Evolutionary conservation across 2,113 vertebrate genomes (phyloP).

Genomic region (Pagrus major): DNA sequence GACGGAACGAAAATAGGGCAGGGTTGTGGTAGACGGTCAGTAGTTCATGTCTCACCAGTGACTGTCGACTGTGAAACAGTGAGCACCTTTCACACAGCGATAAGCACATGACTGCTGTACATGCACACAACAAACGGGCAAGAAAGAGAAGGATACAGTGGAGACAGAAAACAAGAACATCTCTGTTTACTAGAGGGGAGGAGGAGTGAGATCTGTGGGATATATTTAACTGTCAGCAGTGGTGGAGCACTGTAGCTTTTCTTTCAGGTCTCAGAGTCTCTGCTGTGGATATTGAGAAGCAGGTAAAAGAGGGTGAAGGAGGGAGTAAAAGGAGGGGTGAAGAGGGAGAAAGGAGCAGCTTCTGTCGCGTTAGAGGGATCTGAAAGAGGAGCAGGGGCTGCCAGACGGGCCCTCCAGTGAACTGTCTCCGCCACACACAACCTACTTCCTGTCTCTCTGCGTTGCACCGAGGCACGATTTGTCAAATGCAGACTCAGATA

Average conservation of each 20-base stretch:
- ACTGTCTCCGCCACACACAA: conserved; percentile 82
- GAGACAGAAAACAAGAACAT: conserved; percentile 55
- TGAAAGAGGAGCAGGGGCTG: conserved; percentile 81
- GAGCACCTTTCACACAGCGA: conserved; percentile 41
- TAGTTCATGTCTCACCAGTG: conserved; percentile 27
- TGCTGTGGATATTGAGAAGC: conserved; percentile 26
- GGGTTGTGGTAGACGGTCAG: conserved; percentile 12
- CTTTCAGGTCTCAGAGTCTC: conserved; percentile 26
- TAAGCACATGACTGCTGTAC: conserved; percentile 54
- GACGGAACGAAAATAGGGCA: neutral
- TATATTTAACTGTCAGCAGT: conserved; percentile 40
- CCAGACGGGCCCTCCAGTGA: conserved; percentile 87
- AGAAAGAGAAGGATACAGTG: conserved; percentile 29
- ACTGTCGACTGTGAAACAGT: conserved; percentile 31
- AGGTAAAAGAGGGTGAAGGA: conserved; percentile 24
- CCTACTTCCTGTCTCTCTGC: conserved; percentile 88
- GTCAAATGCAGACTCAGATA: conserved; percentile 57
- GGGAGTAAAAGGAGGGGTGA: neutral
- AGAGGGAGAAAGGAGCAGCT: conserved; percentile 16
- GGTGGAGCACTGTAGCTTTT: conserved; percentile 13
- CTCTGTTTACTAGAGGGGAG: conserved; percentile 62
- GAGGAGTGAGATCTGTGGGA: conserved; percentile 54
- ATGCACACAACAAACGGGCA: neutral
- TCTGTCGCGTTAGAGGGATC: conserved; percentile 31
- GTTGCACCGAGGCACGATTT: conserved; percentile 70